Base-by-base conservation (phyloP, 1,140 invertebrate genomes). In the Copidosoma floridanum region DNA sequence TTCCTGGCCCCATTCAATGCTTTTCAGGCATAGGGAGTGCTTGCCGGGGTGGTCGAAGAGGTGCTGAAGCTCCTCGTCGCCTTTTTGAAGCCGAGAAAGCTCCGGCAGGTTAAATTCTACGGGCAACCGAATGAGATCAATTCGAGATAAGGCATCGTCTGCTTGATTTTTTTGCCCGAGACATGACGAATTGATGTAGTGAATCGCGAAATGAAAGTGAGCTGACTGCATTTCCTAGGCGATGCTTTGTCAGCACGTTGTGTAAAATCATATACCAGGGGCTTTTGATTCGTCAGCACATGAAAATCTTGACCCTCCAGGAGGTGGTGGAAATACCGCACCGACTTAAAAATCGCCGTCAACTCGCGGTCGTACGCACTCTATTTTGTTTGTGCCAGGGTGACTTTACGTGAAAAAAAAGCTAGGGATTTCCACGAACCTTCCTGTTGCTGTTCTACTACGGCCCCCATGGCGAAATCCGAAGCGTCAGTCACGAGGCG, bases 281-380 rank as follows among this genome's bases (percentile, higher is more conserved):
- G 70, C 54, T 72, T 71, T 38, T 73, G 73, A 43, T 75, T 65
- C 0, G 73, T 73, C 29, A 44, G 56, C n/a, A 73, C 55, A 14
- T 24, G 43, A 18, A 62, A 57, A 4, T 41, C 6, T 2, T 38
- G 20, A 18, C 46, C 35, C 41, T 62, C 56, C 0, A 65, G 12
- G 12, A 59, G 20, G 35, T 57, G 20, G 3, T 35, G 1, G 32
- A 63, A 44, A 47, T 50, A 26, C 62, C 66, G 35, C n/a, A 40
- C 4, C 24, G 46, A 12, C 12, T 14, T 12, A 52, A 64, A 70
- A 12, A 61, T 57, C 16, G 70, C 68, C 2, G 72, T 46, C 0
- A 79, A 65, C 57, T 78, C 68, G 10, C 69, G 18, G 46, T 71
- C 57, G 51, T 71, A 71, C 1, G 61, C 14, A 29, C 51, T 57